Evolutionary conservation across 30 jellyfish, hydroid and myxozoan genomes (phyloP), one percentile per base, ranked within the genome.

Genomic region (Turritopsis rubra): DNA sequence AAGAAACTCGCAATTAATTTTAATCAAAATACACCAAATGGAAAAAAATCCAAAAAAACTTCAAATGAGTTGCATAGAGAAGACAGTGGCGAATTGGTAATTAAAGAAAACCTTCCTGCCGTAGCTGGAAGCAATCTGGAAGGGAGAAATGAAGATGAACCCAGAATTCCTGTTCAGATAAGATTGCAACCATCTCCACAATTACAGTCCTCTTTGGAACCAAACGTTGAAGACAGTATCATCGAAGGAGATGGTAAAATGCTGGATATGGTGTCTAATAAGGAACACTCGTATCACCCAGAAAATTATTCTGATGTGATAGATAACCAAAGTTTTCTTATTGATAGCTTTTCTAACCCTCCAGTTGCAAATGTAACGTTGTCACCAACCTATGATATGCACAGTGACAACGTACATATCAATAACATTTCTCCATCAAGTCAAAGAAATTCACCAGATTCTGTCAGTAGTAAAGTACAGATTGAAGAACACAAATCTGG

Each of bases 1-100:
- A 82, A 71, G 26, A 68, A 54, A 19, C 86, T 82, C 8, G 88
- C 88, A 16, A 82, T 82, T 1, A 66, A 82, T n/a, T 82, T 82
- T 85, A 71, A 82, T 28, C 70, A 82, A 23, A 66, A 21, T 28
- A 54, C 26, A n/a, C 7, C 70, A 0, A 77, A 77, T 5, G 71
- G 53, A 28, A 52, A 28, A 20, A 60, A 77, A 77, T 26, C 1
- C 7, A 77, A 13, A 52, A 29, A 28, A 26, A 25, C 28, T 30
- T 16, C 22, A 22, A 60, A 17, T 1, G 73, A 77, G 53, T 41
- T 41, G 60, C 13, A 41, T 41, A 77, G 53, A 28, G 28, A 77
- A n/a, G 53, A 28, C 25, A 24, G 18, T 77, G 29, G 16, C 1
- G 72, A 52, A 21, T 22, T 30, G 3, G 85, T 19, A 24, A 18